A percentile compares a stretch with the other conserved stretches of the same genome.
Conservation (phyloP, 2,797 vertebrate genomes). For the Tadarida brasiliensis region DNA sequence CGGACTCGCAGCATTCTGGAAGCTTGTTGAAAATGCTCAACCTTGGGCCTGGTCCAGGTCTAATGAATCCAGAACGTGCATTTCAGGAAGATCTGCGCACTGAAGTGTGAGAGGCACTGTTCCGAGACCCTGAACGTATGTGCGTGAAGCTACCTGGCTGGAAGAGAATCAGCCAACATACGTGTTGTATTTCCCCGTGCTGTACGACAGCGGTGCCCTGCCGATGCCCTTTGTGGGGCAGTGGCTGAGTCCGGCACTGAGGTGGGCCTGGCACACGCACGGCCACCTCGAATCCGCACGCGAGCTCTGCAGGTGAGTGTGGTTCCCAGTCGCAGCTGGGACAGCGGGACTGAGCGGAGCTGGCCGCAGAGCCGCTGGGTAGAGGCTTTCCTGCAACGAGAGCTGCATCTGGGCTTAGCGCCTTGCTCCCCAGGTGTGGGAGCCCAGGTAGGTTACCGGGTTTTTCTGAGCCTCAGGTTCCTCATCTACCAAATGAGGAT, state of each 20-base stretch:
- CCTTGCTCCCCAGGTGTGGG: background rate
- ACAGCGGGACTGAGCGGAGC: background rate
- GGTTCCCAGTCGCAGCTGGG: background rate
- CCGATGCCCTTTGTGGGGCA: background rate
- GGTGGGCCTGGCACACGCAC: rapidly evolving
- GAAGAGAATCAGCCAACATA: background rate
- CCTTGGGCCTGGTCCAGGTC: background rate
- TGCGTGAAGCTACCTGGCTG: background rate
- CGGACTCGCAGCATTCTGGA: background rate
- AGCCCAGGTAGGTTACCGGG: background rate
- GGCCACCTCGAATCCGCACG: background rate
- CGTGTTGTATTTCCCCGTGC: background rate
- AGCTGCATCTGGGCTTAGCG: background rate
- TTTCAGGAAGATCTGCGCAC: background rate
- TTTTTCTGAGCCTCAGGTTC: conserved; percentile 2
- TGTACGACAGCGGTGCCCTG: background rate
- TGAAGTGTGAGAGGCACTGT: background rate
- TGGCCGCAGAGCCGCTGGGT: background rate
- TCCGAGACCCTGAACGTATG: background rate
- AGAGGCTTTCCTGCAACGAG: background rate
- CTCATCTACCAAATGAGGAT: background rate
- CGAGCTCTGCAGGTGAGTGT: background rate
- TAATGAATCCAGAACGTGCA: background rate
- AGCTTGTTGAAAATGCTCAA: background rate
- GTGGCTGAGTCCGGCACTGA: background rate